phyloP scores from a whole-genome alignment of 1,140 invertebrate species.

The Campodea augens region DNA sequence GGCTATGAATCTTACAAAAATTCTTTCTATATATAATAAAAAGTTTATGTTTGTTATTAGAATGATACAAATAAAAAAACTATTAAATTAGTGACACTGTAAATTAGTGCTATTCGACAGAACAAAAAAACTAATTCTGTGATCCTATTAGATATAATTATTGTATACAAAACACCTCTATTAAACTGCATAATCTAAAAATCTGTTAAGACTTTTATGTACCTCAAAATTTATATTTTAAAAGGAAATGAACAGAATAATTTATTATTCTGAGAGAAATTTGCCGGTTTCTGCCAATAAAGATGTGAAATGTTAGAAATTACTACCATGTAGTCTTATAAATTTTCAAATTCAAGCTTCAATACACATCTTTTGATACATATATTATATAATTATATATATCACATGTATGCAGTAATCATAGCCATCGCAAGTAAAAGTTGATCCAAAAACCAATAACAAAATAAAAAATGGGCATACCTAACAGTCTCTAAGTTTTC shows the following conservation, averaged over 20 bases:
- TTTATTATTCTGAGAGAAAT: neutral
- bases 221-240: too few relatives aligned
- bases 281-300: conserved; percentile 36
- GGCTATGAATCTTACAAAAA: too few relatives aligned
- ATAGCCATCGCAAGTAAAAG: conserved; percentile 42
- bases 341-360: conserved; percentile 56
- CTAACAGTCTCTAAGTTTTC: neutral
- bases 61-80: too few relatives aligned
- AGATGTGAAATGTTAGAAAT: conserved; percentile 53
- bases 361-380: conserved; percentile 47
- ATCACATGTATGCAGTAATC: conserved; percentile 45
- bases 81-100: too few relatives aligned
- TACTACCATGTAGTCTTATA: conserved; percentile 56
- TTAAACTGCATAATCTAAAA: neutral
- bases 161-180: neutral
- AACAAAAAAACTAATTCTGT: too few relatives aligned
- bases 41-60: too few relatives aligned
- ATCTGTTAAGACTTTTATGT: too few relatives aligned
- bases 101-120: too few relatives aligned
- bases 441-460: conserved; percentile 28
- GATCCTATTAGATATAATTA: too few relatives aligned
- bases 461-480: conserved; percentile 7
- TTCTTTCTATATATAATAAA: too few relatives aligned
- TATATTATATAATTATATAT: conserved; percentile 58
- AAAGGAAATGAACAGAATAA: too few relatives aligned